Evolutionary conservation across 2,113 vertebrate genomes (phyloP).

Genomic region (Protomyctophum bolini): DNA sequence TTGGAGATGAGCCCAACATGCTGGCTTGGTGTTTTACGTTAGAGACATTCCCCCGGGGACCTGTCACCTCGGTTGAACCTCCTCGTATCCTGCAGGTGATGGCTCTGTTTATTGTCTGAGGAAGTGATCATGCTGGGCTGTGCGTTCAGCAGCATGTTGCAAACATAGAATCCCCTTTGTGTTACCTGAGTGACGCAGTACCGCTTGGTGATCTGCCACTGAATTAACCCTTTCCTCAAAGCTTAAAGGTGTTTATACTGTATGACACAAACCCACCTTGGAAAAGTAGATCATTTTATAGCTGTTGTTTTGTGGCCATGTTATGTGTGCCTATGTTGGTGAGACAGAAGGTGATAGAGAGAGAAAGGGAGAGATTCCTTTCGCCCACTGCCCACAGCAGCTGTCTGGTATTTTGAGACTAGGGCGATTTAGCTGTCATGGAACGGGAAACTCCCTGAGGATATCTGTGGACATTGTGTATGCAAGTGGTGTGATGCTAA

Average conservation of each 20-base stretch:
- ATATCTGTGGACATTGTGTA: slow-evolving; percentile 40
- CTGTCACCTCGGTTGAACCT: background rate
- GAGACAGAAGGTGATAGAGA: background rate
- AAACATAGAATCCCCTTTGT: background rate
- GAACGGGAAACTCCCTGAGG: slow-evolving; percentile 66
- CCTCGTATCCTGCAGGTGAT: background rate
- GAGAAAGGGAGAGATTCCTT: slow-evolving; percentile 13
- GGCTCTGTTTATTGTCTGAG: background rate
- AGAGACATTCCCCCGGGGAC: background rate
- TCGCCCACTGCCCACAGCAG: slow-evolving; percentile 55
- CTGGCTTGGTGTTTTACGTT: background rate
- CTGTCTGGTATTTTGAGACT: slow-evolving; percentile 71
- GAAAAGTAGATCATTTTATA: slow-evolving; percentile 51
- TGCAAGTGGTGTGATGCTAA: slow-evolving; percentile 41
- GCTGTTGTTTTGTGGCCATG: slow-evolving; percentile 34
- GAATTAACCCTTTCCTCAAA: too few relatives aligned
- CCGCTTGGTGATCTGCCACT: too few relatives aligned
- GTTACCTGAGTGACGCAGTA: too few relatives aligned
- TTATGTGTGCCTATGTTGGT: background rate
- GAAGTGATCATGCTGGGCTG: background rate
- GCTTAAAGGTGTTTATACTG: background rate
- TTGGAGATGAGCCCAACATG: slow-evolving; percentile 6
- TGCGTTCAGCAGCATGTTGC: background rate
- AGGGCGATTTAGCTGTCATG: slow-evolving; percentile 64
- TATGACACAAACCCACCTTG: slow-evolving; percentile 8